Evolutionary conservation across 1,140 invertebrate genomes (phyloP).

Genomic region (Aricia agestis): DNA sequence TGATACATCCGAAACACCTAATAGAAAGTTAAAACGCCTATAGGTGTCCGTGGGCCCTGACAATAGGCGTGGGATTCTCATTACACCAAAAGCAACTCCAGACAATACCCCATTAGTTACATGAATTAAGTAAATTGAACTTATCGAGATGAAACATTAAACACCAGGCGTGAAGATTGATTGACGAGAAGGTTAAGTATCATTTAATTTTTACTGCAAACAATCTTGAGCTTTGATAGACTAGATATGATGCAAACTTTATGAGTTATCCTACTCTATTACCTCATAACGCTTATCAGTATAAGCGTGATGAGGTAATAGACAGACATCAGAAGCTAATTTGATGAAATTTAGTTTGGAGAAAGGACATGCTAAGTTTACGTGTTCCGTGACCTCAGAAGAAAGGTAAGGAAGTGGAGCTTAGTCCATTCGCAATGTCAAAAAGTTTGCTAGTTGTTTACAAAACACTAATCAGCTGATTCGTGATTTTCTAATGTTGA

Average conservation of each 20-base stretch:
- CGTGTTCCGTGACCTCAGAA: background rate
- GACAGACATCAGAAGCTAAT: too few relatives aligned
- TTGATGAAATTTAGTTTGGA: background rate
- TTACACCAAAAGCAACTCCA: background rate
- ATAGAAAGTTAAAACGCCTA: slow-evolving; percentile 5
- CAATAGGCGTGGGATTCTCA: slow-evolving; percentile 8
- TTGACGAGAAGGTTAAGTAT: slow-evolving; percentile 1
- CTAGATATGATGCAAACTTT: background rate
- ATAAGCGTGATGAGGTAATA: background rate
- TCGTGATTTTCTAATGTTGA: too few relatives aligned
- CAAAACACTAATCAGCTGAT: too few relatives aligned
- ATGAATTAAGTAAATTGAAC: slow-evolving; percentile 1
- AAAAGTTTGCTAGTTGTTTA: too few relatives aligned
- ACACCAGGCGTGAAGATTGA: background rate
- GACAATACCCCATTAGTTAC: slow-evolving; percentile 11
- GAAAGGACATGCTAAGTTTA: background rate
- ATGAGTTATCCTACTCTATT: background rate
- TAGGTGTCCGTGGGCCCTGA: background rate
- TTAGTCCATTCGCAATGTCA: background rate
- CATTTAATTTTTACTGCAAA: background rate
- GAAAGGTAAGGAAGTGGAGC: background rate
- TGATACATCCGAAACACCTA: background rate
- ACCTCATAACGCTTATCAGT: background rate
- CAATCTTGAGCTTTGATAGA: background rate
- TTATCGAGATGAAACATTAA: slow-evolving; percentile 7